Evolutionary conservation across 2,797 vertebrate species (phyloP), one percentile per base, ranked within the genome.

Genomic region (Arrhamphus sclerolepis): DNA sequence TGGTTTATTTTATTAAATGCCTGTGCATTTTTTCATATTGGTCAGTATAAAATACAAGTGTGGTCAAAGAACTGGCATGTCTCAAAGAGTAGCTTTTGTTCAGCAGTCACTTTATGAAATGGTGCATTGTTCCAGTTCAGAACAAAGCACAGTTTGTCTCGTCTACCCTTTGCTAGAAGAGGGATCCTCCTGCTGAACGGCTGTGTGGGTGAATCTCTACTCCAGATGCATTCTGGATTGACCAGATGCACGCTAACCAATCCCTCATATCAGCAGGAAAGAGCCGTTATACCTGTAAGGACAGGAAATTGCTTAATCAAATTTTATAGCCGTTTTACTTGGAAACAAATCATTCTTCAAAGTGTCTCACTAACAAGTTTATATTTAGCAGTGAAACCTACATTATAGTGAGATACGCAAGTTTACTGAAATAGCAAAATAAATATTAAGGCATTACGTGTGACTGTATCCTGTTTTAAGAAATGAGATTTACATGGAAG

Each of bases 241-340:
- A 75, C 72, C 81, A 88, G 83, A 86, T 86, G 78, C 48, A 40
- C 61, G 46, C 47, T 26, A 16, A 17, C 34, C 18, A 29, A 14
- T 2, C 17, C 22, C 60, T 28, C 55, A 71, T 29, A 50, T 53
- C 57, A 71, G 78, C 83, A 81, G 79, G 67, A 81, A 80, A 67
- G 50, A 62, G 40, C 54, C 72, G 56, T 42, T 72, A 70, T 80
- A 72, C 42, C 58, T 75, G 68, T 82, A 77, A 78, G 80, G 72
- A 77, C 81, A 85, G 85, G 85, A 90, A 88, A 77, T 78, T 48
- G 70, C 76, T 82, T 83, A 78, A 89, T 89, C 54, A 67, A 62
- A 74, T 83, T 70, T 68, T 76, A 70, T 84, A 74, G 73, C 65
- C 61, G 48, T 56, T 70, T 66, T 79, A 19, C 18, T 60, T 68